A percentile compares a stretch with the other conserved stretches of the same genome.
Evolutionary conservation across 2,888 invertebrate species (phyloP).

Genomic region (Baccha elongata): DNA sequence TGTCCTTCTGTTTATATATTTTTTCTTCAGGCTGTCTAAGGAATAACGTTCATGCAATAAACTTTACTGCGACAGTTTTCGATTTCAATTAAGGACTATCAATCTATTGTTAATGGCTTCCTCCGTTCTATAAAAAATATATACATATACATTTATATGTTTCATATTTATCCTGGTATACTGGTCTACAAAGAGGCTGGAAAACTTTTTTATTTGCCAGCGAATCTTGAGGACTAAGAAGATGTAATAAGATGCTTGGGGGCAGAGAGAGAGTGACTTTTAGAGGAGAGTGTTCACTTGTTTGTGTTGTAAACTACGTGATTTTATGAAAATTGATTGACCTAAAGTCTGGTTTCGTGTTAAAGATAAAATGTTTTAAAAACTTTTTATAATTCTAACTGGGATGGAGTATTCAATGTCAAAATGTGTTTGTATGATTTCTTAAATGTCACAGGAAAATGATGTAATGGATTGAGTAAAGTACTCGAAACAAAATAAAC

Average conservation of each 20-base stretch:
- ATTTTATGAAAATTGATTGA: conserved; percentile 5
- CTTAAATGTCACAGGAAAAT: too few species aligned
- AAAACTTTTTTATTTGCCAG: conserved; percentile 22
- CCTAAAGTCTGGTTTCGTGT: conserved; percentile 12
- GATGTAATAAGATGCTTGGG: not conserved
- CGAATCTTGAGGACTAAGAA: not conserved
- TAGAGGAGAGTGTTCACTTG: not conserved
- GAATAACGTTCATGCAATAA: conserved; percentile 48
- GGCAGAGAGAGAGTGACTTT: not conserved
- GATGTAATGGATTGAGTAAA: too few species aligned
- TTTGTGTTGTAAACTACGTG: not conserved
- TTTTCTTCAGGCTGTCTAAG: not conserved
- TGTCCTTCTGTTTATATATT: conserved; percentile 5
- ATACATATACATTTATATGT: not conserved
- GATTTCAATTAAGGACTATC: conserved; percentile 53
- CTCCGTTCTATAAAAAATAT: conserved; percentile 21
- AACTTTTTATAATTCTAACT: too few species aligned
- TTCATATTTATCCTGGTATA: not conserved
- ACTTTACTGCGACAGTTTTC: conserved; percentile 56
- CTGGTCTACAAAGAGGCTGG: not conserved
- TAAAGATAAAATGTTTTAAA: not conserved
- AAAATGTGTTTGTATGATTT: too few species aligned
- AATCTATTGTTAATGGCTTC: conserved; percentile 54
- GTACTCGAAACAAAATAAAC: too few species aligned
- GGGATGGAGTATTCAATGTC: too few species aligned